phyloP scores from a whole-genome alignment of 2,113 vertebrate genomes.

The Platanista minor region DNA sequence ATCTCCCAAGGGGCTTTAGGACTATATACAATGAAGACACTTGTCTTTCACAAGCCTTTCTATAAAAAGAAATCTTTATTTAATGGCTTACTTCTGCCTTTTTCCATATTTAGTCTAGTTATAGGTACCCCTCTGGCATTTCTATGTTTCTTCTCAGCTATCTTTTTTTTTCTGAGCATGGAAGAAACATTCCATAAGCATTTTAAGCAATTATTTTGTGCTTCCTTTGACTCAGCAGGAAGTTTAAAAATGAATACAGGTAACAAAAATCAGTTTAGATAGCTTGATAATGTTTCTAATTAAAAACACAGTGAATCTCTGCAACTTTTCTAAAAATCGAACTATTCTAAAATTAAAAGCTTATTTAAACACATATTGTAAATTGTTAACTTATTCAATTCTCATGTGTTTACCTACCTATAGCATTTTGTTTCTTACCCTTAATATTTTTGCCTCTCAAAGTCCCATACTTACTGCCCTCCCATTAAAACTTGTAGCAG shows the following conservation, averaged over 20 bases:
- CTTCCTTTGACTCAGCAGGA: background rate
- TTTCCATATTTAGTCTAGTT: slow-evolving; percentile 4
- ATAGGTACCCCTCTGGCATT: background rate
- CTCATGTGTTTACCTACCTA: background rate
- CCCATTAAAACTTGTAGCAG: background rate
- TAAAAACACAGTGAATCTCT: background rate
- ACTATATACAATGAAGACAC: background rate
- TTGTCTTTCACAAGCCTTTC: slow-evolving; percentile 1
- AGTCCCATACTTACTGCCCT: background rate
- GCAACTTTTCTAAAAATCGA: slow-evolving; percentile 12
- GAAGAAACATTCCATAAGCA: slow-evolving; percentile 16
- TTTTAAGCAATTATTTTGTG: background rate
- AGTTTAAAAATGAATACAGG: slow-evolving; percentile 15
- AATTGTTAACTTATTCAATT: background rate
- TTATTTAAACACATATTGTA: background rate
- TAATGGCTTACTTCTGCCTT: background rate
- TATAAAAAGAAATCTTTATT: slow-evolving; percentile 23
- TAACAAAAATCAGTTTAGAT: slow-evolving; percentile 19
- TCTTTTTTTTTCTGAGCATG: slow-evolving; percentile 21
- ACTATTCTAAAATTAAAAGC: slow-evolving; percentile 19
- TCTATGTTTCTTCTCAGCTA: background rate
- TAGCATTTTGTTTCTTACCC: background rate
- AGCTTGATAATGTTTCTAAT: background rate
- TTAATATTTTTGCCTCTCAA: background rate
- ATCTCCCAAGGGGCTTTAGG: background rate